A percentile compares a stretch with the other conserved stretches of the same genome.
phyloP scores from a whole-genome alignment of 2,113 vertebrate genomes.

The Ochotona princeps region DNA sequence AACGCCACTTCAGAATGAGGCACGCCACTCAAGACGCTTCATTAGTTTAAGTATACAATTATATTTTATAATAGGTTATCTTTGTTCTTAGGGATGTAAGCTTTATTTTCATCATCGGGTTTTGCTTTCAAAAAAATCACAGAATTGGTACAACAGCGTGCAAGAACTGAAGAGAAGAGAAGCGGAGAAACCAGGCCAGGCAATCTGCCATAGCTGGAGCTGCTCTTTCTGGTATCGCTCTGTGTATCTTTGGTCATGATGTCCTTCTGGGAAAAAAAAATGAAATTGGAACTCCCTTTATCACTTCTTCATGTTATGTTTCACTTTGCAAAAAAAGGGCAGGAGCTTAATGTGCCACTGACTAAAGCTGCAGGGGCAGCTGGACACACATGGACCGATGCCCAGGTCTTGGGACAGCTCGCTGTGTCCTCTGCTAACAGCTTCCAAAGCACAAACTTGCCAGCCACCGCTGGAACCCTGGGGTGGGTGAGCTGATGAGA shows the following conservation, averaged over 20 bases:
- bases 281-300: slow-evolving; percentile 74
- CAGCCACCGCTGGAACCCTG: slow-evolving; percentile 12
- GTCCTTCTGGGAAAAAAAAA: slow-evolving; percentile 72
- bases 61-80: slow-evolving; percentile 26
- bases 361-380: slow-evolving; percentile 76
- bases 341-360: slow-evolving; percentile 72
- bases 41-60: not conserved
- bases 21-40: not conserved
- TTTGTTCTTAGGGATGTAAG: slow-evolving; percentile 41
- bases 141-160: slow-evolving; percentile 10
- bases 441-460: slow-evolving; percentile 35
- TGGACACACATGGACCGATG: slow-evolving; percentile 77
- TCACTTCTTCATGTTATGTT: slow-evolving; percentile 74
- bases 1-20: slow-evolving; percentile 38
- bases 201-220: not conserved
- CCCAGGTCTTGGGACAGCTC: slow-evolving; percentile 62
- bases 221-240: slow-evolving; percentile 57
- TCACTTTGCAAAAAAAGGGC: slow-evolving; percentile 70
- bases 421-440: not conserved
- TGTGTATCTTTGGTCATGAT: slow-evolving; percentile 71
- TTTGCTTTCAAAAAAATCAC: slow-evolving; percentile 6
- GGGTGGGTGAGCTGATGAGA: not conserved
- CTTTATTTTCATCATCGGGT: slow-evolving; percentile 38
- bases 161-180: not conserved
- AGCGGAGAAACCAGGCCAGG: not conserved